Percentiles rank a stretch among this genome's conserved stretches.
Conservation (phyloP, 1,140 invertebrate species). For the Nixonia krombeini region DNA sequence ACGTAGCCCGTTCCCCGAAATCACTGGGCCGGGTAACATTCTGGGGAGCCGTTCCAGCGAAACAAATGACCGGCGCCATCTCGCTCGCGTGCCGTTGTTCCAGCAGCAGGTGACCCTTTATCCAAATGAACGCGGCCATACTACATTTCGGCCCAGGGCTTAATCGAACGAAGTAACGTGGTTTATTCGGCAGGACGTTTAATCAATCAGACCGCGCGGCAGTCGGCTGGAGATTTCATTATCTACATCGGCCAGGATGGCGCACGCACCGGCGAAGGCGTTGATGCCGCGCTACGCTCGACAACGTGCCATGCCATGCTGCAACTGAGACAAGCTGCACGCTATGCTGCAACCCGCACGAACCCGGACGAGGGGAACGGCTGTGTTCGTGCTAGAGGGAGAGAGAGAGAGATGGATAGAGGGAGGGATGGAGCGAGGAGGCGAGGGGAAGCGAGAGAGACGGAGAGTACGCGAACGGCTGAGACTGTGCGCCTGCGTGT, state of each 20-base stretch:
- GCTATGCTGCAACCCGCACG: neutral
- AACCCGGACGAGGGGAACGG: neutral
- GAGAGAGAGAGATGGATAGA: no score
- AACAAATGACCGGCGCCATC: no score
- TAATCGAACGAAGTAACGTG: conserved; percentile 35
- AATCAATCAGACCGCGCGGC: conserved; percentile 44
- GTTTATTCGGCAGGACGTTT: conserved; percentile 43
- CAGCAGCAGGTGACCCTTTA: conserved; percentile 27
- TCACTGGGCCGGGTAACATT: conserved; percentile 42
- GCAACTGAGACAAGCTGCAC: neutral
- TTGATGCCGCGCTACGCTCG: neutral
- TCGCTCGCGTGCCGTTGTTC: no score
- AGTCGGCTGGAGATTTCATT: conserved; percentile 42
- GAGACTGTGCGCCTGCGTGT: neutral
- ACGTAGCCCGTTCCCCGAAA: conserved; percentile 46
- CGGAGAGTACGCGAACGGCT: no score
- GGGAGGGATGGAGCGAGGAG: no score
- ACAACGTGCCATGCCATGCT: neutral
- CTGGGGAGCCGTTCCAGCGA: conserved; percentile 27
- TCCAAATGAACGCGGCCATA: neutral
- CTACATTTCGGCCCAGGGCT: conserved; percentile 15
- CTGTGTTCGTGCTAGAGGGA: no score
- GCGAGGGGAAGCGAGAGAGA: no score
- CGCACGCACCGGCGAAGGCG: neutral
- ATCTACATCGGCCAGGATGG: conserved; percentile 15